Conservation (phyloP, 64 coral and sea anemone species). For the Stylophora pistillata region DNA sequence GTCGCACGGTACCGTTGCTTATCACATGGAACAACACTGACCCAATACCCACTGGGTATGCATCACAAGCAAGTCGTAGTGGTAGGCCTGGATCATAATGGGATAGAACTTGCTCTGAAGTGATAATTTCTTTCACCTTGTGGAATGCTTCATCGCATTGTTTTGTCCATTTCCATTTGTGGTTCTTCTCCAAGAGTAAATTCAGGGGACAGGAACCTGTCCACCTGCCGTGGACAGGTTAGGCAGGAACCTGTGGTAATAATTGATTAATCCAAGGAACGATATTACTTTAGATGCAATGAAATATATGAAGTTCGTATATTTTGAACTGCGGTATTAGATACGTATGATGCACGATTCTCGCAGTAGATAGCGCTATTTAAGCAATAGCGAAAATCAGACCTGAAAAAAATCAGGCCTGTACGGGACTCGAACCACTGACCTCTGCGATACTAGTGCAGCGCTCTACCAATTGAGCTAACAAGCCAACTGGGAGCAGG, state of each 20-base stretch:
- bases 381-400: too few species aligned
- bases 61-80: not conserved
- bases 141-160: not conserved
- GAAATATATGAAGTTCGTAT: too few species aligned
- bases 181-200: not conserved
- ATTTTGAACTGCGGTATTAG: too few species aligned
- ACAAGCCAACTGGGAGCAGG: too few species aligned
- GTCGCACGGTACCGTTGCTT: not conserved
- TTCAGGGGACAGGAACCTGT: not conserved
- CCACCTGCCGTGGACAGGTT: too few species aligned
- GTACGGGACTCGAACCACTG: too few species aligned
- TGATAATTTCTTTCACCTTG: slow-evolving; percentile 6
- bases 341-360: too few species aligned
- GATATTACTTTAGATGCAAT: slow-evolving; percentile 3
- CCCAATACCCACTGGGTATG: not conserved
- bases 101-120: not conserved
- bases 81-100: not conserved
- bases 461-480: too few species aligned
- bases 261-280: not conserved
- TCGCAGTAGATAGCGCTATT: too few species aligned
- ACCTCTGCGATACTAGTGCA: too few species aligned
- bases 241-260: slow-evolving; percentile 13
- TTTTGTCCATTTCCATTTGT: not conserved
- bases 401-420: too few species aligned
- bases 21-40: slow-evolving; percentile 13